Percentiles rank a stretch among this genome's conserved stretches.
Evolutionary conservation across 1,140 invertebrate genomes (phyloP).

Genomic region (Hestina assimilis): DNA sequence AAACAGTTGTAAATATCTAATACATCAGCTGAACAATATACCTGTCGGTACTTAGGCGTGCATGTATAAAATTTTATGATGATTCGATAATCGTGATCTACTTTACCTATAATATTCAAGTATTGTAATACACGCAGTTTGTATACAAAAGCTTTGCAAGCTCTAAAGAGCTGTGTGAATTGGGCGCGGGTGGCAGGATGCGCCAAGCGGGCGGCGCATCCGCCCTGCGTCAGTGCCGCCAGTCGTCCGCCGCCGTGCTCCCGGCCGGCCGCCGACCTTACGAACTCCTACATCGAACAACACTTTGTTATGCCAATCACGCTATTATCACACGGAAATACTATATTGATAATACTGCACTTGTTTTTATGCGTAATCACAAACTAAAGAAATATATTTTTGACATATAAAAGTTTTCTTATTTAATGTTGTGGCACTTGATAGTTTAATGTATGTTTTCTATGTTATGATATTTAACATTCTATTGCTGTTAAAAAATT

Average conservation of each 20-base stretch:
- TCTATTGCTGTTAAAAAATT: constrained; percentile 46
- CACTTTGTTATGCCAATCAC: constrained; percentile 30
- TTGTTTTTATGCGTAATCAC: constrained; percentile 24
- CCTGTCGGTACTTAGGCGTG: too few species aligned
- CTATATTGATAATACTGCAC: constrained; percentile 8
- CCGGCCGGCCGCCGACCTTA: constrained; percentile 59
- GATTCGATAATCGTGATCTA: too few species aligned
- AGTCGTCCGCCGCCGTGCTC: constrained; percentile 74
- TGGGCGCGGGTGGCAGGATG: constrained; percentile 56
- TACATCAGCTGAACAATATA: too few species aligned
- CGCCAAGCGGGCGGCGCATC: constrained; percentile 71
- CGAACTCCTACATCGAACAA: constrained; percentile 26
- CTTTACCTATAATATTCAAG: background rate
- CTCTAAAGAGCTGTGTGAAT: constrained; percentile 36
- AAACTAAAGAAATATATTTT: constrained; percentile 15
- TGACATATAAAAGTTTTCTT: constrained; percentile 23
- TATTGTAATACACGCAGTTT: constrained; percentile 10
- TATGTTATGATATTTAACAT: constrained; percentile 20
- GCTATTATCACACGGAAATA: constrained; percentile 24
- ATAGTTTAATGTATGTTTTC: constrained; percentile 40
- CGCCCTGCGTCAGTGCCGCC: constrained; percentile 71
- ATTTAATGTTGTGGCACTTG: constrained; percentile 38
- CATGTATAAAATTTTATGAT: too few species aligned
- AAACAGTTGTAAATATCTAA: too few species aligned
- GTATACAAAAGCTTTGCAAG: constrained; percentile 32